phyloP scores from a whole-genome alignment of 1,140 invertebrate species.

The Musca domestica region DNA sequence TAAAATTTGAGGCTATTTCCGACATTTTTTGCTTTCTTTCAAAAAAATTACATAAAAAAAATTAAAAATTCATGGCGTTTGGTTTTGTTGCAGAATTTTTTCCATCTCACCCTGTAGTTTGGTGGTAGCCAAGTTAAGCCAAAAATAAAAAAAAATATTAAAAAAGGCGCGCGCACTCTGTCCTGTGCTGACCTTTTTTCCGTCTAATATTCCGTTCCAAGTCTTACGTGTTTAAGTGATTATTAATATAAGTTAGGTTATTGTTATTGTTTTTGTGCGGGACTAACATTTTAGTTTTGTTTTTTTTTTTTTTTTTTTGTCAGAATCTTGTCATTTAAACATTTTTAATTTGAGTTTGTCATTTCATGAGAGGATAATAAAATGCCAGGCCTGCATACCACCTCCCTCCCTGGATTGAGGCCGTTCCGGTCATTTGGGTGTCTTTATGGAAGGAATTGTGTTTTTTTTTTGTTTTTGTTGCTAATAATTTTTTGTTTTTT shows the following conservation, averaged over 20 bases:
- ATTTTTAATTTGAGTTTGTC: slow-evolving; percentile 9
- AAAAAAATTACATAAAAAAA: no score
- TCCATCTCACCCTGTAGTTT: no score
- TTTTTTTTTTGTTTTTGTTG: background rate
- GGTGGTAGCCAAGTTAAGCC: no score
- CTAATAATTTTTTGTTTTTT: background rate
- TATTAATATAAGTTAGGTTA: slow-evolving; percentile 5
- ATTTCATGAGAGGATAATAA: background rate
- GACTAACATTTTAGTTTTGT: background rate
- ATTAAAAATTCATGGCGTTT: no score
- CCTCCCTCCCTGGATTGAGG: background rate
- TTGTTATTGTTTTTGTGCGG: background rate
- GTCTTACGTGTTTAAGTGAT: slow-evolving; percentile 7
- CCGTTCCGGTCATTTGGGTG: background rate
- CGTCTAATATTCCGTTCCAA: no score
- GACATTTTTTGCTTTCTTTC: no score
- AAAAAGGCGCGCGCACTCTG: no score
- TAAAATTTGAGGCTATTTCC: no score
- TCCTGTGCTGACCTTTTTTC: no score
- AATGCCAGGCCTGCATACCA: background rate
- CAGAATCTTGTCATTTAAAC: background rate
- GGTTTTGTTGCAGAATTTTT: no score
- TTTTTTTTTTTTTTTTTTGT: background rate
- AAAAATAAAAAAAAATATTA: no score
- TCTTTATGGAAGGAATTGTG: background rate